phyloP scores from a whole-genome alignment of 2,113 vertebrate genomes.

The Plotosus lineatus region DNA sequence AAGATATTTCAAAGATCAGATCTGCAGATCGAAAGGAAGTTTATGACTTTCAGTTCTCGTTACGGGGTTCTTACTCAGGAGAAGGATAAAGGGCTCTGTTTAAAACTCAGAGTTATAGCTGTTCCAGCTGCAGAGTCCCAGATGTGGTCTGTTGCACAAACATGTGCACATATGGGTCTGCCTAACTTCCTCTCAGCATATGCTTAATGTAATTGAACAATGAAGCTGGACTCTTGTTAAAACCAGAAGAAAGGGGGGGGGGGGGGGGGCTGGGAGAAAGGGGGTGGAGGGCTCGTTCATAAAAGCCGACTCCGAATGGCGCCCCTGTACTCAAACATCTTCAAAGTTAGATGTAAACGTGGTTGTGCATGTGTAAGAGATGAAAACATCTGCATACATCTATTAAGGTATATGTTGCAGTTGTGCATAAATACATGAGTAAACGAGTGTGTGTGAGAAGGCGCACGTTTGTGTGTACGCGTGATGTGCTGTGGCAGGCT shows the following conservation, averaged over 20 bases:
- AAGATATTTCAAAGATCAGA: constrained; percentile 6
- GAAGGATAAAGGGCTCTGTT: constrained; percentile 33
- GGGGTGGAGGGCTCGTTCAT: background rate
- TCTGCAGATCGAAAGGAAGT: constrained; percentile 10
- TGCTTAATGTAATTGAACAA: constrained; percentile 67
- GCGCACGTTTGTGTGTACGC: background rate
- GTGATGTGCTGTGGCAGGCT: constrained; percentile 36
- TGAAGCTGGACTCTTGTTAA: constrained; percentile 58
- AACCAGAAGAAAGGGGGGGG: background rate
- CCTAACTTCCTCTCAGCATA: constrained; percentile 59
- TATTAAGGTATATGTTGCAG: background rate
- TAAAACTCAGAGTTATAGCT: constrained; percentile 36
- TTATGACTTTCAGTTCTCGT: constrained; percentile 4
- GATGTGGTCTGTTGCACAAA: constrained; percentile 36
- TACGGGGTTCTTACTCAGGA: background rate
- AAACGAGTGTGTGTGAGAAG: background rate
- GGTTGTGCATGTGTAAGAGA: background rate
- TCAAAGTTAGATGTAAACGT: constrained; percentile 5
- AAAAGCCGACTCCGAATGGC: constrained; percentile 6
- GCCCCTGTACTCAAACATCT: constrained; percentile 16
- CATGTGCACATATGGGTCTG: constrained; percentile 61
- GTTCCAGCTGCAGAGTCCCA: constrained; percentile 37
- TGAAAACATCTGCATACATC: background rate
- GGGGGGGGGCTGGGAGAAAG: constrained; percentile 32
- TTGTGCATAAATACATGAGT: background rate